These are phyloP conservation scores for Syndactyla subalaris DNA, from an alignment of 2,797 vertebrate genomes.

Conservation along the genomic window DNA sequence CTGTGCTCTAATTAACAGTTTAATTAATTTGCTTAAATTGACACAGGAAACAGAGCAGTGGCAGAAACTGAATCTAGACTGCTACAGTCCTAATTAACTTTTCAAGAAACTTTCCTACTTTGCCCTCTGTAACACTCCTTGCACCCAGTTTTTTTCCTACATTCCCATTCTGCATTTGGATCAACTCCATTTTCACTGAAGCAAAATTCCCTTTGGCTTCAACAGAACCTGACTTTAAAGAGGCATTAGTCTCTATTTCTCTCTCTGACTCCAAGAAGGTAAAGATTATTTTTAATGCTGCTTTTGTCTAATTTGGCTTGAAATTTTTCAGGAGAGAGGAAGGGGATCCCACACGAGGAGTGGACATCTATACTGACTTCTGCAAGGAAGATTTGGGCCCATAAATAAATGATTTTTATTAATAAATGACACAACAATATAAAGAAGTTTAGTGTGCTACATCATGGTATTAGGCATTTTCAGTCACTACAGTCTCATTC, in stretches of 20 bases:
- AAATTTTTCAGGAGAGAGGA: background rate
- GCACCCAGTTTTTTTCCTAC: background rate
- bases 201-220: conserved; percentile 47
- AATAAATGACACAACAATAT: background rate
- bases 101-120: background rate
- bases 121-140: background rate
- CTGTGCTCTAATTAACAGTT: background rate
- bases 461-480: background rate
- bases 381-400: background rate
- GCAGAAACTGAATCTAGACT: background rate
- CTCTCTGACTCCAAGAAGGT: background rate
- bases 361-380: background rate
- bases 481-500: background rate
- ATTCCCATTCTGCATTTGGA: background rate
- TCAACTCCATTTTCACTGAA: conserved; percentile 8
- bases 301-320: background rate
- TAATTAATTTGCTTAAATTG: background rate
- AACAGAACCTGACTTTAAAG: background rate
- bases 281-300: background rate
- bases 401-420: background rate
- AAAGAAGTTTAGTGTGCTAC: background rate
- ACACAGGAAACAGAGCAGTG: background rate
- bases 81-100: background rate
- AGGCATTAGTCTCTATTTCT: background rate
- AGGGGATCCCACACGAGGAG: background rate